Conservation (phyloP, 2,888 invertebrate genomes). For the Crocallis elinguaria region DNA sequence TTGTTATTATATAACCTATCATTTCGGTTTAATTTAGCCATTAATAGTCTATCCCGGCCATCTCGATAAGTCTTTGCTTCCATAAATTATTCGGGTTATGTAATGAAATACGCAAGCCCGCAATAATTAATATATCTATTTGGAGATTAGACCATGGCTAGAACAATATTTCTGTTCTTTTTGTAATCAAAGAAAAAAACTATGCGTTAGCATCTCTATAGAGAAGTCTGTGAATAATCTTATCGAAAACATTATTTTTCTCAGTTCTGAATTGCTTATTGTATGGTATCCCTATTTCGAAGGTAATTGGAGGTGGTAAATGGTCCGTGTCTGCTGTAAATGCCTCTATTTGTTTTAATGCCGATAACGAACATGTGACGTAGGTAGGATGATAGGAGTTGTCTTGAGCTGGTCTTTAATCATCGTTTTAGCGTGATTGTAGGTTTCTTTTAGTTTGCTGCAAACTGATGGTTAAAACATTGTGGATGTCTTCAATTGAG, state of each 20-base stretch:
- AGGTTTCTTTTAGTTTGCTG: background rate
- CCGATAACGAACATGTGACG: constrained; percentile 3
- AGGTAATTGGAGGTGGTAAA: constrained; percentile 26
- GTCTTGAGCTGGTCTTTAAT: constrained; percentile 6
- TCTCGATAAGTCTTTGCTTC: no score
- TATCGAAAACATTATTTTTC: background rate
- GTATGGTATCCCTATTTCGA: constrained; percentile 8
- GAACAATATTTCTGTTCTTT: no score
- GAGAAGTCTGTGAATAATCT: no score
- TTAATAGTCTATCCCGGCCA: no score
- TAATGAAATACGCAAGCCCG: no score
- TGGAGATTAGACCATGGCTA: no score
- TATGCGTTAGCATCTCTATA: no score
- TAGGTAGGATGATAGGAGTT: constrained; percentile 9
- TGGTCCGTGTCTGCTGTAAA: constrained; percentile 16
- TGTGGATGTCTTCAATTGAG: background rate
- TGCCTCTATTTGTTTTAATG: constrained; percentile 20
- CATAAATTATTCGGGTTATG: no score
- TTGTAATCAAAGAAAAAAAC: no score
- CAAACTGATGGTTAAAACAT: background rate
- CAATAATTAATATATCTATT: no score
- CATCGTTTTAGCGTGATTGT: constrained; percentile 10
- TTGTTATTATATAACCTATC: no score
- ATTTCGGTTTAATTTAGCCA: no score
- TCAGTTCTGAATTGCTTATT: background rate